Conservation (phyloP, 2,888 invertebrate species). For the Chydorus sphaericus region DNA sequence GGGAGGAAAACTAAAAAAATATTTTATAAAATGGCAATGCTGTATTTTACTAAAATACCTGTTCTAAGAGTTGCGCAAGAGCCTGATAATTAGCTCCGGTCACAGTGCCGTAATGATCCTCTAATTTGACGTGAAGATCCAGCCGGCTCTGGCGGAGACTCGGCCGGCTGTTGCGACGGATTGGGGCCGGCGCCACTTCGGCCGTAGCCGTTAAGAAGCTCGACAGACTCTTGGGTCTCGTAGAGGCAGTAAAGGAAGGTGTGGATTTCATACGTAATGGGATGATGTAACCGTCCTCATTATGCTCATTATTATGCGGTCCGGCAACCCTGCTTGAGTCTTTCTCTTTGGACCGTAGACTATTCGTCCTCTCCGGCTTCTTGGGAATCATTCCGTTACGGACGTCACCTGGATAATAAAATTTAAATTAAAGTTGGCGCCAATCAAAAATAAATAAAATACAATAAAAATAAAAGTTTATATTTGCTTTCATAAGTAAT, state of each 20-base stretch:
- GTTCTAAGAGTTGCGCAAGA: constrained; percentile 71
- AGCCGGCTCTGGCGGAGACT: constrained; percentile 6
- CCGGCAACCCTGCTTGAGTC: too few relatives aligned
- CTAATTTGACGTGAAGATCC: constrained; percentile 39
- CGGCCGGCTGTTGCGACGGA: background rate
- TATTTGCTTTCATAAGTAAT: background rate
- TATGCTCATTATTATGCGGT: too few relatives aligned
- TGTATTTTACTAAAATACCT: too few relatives aligned
- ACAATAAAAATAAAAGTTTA: background rate
- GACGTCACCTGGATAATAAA: constrained; percentile 49
- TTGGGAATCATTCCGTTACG: constrained; percentile 64
- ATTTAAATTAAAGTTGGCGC: constrained; percentile 1
- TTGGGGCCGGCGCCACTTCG: background rate
- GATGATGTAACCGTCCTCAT: constrained; percentile 13
- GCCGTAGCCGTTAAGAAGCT: background rate
- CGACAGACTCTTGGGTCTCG: constrained; percentile 4
- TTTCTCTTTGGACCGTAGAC: constrained; percentile 44
- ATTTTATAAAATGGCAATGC: too few relatives aligned
- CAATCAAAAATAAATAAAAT: background rate
- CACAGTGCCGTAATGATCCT: constrained; percentile 80
- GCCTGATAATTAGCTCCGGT: constrained; percentile 81
- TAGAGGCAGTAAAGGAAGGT: background rate
- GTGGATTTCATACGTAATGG: constrained; percentile 10
- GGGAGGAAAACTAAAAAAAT: too few relatives aligned
- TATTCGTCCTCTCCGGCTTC: constrained; percentile 72